phyloP scores from a whole-genome alignment of 2,797 vertebrate genomes.

The Neosilurus hyrtlii region DNA sequence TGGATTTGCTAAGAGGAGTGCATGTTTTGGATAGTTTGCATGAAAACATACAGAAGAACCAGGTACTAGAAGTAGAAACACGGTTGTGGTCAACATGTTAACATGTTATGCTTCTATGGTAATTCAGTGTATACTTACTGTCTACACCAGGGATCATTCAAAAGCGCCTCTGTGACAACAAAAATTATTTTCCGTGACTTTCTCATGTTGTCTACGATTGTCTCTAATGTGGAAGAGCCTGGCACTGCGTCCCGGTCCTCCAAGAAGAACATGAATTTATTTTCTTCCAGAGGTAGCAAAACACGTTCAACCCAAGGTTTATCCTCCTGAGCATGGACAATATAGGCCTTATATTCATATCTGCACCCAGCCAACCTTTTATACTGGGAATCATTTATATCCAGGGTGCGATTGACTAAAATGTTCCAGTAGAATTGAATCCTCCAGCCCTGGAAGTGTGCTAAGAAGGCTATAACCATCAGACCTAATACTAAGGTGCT shows the following conservation, averaged over 20 bases:
- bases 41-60: conserved; percentile 1
- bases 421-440: conserved; percentile 89
- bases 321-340: conserved; percentile 83
- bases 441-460: conserved; percentile 91
- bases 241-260: conserved; percentile 84
- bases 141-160: conserved; percentile 86
- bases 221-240: conserved; percentile 77
- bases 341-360: conserved; percentile 83
- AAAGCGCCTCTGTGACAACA: conserved; percentile 83
- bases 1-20: not conserved
- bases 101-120: not conserved
- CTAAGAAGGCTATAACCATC: conserved; percentile 67
- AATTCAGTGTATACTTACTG: conserved; percentile 68
- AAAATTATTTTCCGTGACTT: conserved; percentile 89
- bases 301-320: conserved; percentile 80
- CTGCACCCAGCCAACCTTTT: conserved; percentile 67
- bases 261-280: conserved; percentile 77
- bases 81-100: conserved; percentile 3
- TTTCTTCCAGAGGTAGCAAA: conserved; percentile 78
- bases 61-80: not conserved
- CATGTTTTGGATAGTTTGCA: not conserved
- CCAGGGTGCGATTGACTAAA: conserved; percentile 79
- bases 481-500: conserved; percentile 66
- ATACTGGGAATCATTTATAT: conserved; percentile 74
- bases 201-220: conserved; percentile 82